phyloP scores from a whole-genome alignment of 2,113 vertebrate genomes.

The Nothocercus julius region DNA sequence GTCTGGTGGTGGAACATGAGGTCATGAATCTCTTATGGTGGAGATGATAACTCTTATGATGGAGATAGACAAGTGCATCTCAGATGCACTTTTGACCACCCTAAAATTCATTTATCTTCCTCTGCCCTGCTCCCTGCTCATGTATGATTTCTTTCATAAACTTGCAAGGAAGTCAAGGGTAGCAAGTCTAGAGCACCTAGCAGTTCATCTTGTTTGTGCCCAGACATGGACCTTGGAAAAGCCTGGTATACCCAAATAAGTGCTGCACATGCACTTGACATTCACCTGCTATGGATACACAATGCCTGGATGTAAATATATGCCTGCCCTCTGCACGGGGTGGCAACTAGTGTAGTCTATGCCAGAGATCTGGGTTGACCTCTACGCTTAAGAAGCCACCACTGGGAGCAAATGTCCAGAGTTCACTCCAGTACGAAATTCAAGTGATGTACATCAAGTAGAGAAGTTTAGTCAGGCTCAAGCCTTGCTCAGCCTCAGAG shows the following conservation, averaged over 20 bases:
- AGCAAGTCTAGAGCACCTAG: not conserved
- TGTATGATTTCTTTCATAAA: not conserved
- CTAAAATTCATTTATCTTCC: not conserved
- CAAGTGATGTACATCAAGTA: not conserved
- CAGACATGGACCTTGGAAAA: not conserved
- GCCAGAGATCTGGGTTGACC: not conserved
- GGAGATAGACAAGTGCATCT: not conserved
- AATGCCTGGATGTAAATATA: not conserved
- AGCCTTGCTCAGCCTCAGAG: not conserved
- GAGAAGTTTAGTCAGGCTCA: not conserved
- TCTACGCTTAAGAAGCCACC: not conserved
- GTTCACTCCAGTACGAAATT: not conserved
- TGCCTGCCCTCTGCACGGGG: fast-evolving
- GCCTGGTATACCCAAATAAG: not conserved
- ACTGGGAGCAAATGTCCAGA: not conserved
- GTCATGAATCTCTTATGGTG: not conserved
- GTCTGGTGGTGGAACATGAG: not conserved
- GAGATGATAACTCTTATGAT: not conserved
- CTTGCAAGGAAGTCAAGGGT: not conserved
- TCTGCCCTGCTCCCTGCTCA: not conserved
- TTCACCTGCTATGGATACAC: not conserved
- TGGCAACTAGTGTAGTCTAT: fast-evolving
- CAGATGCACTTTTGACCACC: not conserved
- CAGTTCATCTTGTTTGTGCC: not conserved
- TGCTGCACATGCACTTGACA: not conserved